Evolutionary conservation across 2,797 vertebrate genomes (phyloP), one percentile per base, ranked within the genome.

Genomic region (Meriones psammophilus): DNA sequence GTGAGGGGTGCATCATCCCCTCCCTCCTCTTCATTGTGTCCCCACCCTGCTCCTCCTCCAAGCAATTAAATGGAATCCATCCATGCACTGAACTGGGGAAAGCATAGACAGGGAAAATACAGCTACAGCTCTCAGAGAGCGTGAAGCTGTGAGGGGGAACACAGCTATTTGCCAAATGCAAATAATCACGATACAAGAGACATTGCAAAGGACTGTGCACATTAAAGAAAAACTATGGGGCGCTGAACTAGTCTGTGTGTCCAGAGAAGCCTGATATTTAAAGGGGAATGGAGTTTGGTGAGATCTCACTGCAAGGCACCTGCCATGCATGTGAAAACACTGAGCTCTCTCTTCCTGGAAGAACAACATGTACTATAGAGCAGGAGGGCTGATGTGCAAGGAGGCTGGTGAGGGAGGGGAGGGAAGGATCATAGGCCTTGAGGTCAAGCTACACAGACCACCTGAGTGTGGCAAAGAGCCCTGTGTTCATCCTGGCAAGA

Each of bases 341-440:
- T 1, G 20, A 69, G 26, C 2, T 20, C n/a, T 68, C 50, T 28
- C 17, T 14, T 71, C 83, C 58, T 68, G 8, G 33, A 74, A 90
- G 83, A 50, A 8, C 5, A 26, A 2, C 28, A 18, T 3, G 36
- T 60, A 30, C 26, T 15, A 5, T 22, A n/a, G 39, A 68, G n/a
- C 4, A 17, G 54, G 62, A 46, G 17, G 56, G 42, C 4, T 13
- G 8, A 0, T 7, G 2, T 20, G 12, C 3, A 4, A 6, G 26
- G 20, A 78, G 64, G n/a, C 46, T 77, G 22, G 5, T 64, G 85
- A 36, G 5, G 33, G 5, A 50, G 5, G 0, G 20, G 6, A 1
- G 0, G 17, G 30, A 0, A 15, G 54, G 20, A 13, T 46, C 42
- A 76, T 26, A 42, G 42, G n/a, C 56, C 50, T 42, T 4, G 18